Evolutionary conservation across 1,140 invertebrate genomes (phyloP), one percentile per base, ranked within the genome.

Genomic region (Temnothorax nylanderi): DNA sequence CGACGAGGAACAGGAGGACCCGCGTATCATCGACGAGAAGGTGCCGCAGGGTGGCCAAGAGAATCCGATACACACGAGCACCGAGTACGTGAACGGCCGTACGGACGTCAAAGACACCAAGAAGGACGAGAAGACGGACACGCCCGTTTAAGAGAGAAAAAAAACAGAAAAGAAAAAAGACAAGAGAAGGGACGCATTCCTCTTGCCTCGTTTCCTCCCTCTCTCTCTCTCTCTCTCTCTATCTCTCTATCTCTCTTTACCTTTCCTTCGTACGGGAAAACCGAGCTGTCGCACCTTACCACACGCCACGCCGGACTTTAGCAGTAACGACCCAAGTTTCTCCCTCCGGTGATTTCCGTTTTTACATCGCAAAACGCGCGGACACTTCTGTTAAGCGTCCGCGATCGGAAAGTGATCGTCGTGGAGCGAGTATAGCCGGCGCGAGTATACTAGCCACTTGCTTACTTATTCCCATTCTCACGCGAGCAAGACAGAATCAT

Each of bases 11-110:
- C 92, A 95, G 89, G 93, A 95, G 87, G 94, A 94, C 81, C 94
- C 94, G 21, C 94, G 92, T 88, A 95, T 95, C 88, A 95, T 94
- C 80, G 94, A 94, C 81, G 94, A 95, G 86, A 95, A 95, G 77
- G 90, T 95, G 16, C 93, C 94, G 21, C 94, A 94, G 65, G 94
- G 94, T 44, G 94, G 95, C 75, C 95, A 95, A 81, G 95, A 95
- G 80, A 95, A 95, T 88, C 95, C 95, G 21, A 95, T 95, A 87
- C 94, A 95, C 86, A 93, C 95, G 76, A 95, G 95, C 91, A 95
- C 90, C 76, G 94, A 95, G 85, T 95, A 95, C 92, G 91, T 95
- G 74, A 95, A 95, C 82, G 95, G 95, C 56, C 92, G 93, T 84
- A 94, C 92, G 77, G 94, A 95, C 88, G 82, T 94, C 87, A 95